Conservation (phyloP, 2,113 vertebrate species). For the Scalopus aquaticus region DNA sequence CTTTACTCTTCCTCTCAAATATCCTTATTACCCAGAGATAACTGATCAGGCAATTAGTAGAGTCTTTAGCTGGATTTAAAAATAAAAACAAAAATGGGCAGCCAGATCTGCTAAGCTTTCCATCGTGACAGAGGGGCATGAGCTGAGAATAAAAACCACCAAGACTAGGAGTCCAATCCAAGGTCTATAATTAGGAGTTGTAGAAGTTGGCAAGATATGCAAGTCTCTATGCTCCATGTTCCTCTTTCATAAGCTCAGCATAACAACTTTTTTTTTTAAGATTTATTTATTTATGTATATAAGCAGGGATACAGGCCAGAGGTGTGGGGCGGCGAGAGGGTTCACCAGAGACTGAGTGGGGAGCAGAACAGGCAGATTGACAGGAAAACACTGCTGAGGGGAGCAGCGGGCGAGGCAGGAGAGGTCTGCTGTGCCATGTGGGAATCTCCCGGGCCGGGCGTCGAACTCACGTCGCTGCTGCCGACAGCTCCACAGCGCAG, state of each 20-base stretch:
- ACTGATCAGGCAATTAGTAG: background rate
- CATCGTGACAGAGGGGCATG: background rate
- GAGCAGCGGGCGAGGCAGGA: no score
- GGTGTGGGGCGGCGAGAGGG: no score
- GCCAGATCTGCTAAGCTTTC: background rate
- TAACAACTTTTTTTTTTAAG: background rate
- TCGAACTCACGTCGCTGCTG: no score
- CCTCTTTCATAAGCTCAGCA: background rate
- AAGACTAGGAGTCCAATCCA: background rate
- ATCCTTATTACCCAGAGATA: background rate
- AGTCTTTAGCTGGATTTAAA: background rate
- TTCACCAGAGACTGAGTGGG: no score
- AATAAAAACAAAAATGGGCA: background rate
- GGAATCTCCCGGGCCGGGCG: no score
- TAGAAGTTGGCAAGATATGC: background rate
- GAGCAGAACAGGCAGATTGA: no score
- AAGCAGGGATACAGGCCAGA: no score
- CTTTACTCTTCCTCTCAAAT: background rate
- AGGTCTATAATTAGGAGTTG: background rate
- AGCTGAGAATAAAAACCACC: background rate
- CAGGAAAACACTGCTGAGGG: no score
- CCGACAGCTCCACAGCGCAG: no score
- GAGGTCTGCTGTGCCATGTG: no score
- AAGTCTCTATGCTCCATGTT: background rate
- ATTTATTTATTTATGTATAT: no score